Evolutionary conservation across 2,888 invertebrate genomes (phyloP).

Genomic region (Drosophila multiciliata): DNA sequence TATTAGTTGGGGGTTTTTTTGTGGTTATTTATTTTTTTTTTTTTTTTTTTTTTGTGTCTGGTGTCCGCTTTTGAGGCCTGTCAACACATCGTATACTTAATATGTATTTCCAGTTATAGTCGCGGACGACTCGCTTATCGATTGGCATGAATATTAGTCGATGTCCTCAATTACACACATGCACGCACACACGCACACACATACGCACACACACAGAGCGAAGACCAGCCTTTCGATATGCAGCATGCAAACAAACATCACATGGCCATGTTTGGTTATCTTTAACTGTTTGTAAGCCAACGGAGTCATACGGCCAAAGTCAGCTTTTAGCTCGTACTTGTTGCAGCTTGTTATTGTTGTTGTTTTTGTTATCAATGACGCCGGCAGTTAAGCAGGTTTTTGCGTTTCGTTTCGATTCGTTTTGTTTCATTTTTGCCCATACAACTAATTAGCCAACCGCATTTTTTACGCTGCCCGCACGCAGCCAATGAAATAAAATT

Average conservation of each 20-base stretch:
- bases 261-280: conserved; percentile 79
- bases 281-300: conserved; percentile 76
- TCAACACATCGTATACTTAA: conserved; percentile 75
- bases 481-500: conserved; percentile 39
- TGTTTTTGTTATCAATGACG: conserved; percentile 65
- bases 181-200: conserved; percentile 17
- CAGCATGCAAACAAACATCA: conserved; percentile 76
- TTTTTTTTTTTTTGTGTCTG: conserved; percentile 1
- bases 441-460: conserved; percentile 66
- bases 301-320: conserved; percentile 44
- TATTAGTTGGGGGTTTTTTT: conserved; percentile 19
- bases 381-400: conserved; percentile 65
- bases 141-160: conserved; percentile 78
- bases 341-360: conserved; percentile 33
- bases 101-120: conserved; percentile 76
- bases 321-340: conserved; percentile 17
- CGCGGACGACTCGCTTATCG: conserved; percentile 68
- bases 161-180: conserved; percentile 73
- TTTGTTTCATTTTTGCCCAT: conserved; percentile 34
- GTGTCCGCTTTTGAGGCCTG: conserved; percentile 49
- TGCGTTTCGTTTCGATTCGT: conserved; percentile 1
- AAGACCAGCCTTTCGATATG: conserved; percentile 59
- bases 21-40: background rate
- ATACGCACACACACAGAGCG: conserved; percentile 12
- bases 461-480: conserved; percentile 44